A percentile compares a stretch with the other conserved stretches of the same genome.
These are phyloP conservation scores for Dolomedes plantarius DNA, from an alignment of 2,888 invertebrate genomes.

Conservation along the genomic window DNA sequence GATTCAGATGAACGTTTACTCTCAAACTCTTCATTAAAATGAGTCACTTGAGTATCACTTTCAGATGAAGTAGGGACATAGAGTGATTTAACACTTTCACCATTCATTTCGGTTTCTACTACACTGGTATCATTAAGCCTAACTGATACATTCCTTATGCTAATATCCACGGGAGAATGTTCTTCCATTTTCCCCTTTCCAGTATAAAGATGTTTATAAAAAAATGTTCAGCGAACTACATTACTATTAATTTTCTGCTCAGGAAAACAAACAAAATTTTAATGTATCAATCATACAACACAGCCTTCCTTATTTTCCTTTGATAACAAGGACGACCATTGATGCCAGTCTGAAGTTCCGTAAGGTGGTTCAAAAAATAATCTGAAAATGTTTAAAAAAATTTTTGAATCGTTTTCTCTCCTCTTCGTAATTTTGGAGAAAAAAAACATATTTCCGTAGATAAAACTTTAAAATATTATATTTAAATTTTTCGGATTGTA, in stretches of 20 bases:
- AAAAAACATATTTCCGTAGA: too few relatives aligned
- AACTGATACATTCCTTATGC: slow-evolving; percentile 66
- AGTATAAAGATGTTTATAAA: not conserved
- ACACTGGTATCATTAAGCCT: slow-evolving; percentile 65
- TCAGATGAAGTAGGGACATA: slow-evolving; percentile 39
- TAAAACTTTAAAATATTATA: too few relatives aligned
- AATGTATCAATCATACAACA: not conserved
- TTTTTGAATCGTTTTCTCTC: too few relatives aligned
- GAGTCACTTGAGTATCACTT: slow-evolving; percentile 36
- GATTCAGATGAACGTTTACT: slow-evolving; percentile 16
- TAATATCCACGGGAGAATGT: slow-evolving; percentile 50
- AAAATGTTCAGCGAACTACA: not conserved
- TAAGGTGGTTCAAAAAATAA: too few relatives aligned
- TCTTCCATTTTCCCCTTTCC: slow-evolving; percentile 38
- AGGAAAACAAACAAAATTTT: too few relatives aligned
- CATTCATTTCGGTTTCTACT: slow-evolving; percentile 45
- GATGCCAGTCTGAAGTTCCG: too few relatives aligned
- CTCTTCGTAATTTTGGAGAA: too few relatives aligned
- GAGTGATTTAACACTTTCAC: slow-evolving; percentile 36
- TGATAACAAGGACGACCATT: slow-evolving; percentile 23
- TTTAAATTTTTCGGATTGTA: too few relatives aligned
- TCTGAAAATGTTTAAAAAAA: too few relatives aligned
- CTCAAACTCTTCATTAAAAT: slow-evolving; percentile 49
- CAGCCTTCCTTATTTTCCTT: not conserved
- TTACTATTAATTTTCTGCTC: not conserved